Evolutionary conservation across 2,888 invertebrate genomes (phyloP), one percentile per base, ranked within the genome.

Genomic region (Pteria penguin): DNA sequence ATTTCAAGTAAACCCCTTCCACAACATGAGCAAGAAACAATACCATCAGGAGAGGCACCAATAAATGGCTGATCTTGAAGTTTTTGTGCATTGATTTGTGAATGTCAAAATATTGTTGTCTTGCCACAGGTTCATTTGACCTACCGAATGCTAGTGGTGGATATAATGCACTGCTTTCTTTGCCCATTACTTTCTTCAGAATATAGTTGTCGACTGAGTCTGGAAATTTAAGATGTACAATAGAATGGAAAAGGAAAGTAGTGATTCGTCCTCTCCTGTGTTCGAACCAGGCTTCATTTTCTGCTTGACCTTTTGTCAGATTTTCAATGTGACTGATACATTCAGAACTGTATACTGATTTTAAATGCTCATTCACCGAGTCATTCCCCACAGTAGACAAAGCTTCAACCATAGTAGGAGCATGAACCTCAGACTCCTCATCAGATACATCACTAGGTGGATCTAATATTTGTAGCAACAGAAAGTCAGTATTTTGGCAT

Each of bases 21-120:
- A 72, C 72, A 72, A 60, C 72, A 72, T 11, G 57, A 33, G 32
- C 72, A 72, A 2, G 0, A 26, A 32, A 58, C 66, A 4, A 27
- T 22, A 14, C 72, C 65, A 66, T 72, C 72, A 27, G 66, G 72
- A 27, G 65, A 66, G 4, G 72, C 72, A 26, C 58, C 65, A 27
- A 72, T 22, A 31, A 36, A 45, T n/a, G 72, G 66, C 22, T 22
- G n/a, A 72, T 32, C 5, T 57, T 32, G 4, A n/a, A 11, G 24
- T 57, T 36, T 4, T 33, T 45, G 45, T 72, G 72, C 11, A 0
- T n/a, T 54, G 32, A 27, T 24, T 58, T 27, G 24, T 45, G 29
- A 2, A 27, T 18, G n/a, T 66, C 45, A 66, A 55, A 22, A 22
- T 72, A 72, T n/a, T 36, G 27, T 32, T 58, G 45, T 26, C 45